Evolutionary conservation across 1,140 invertebrate species (phyloP), one percentile per base, ranked within the genome.

Genomic region (Drosophila kepulauana): DNA sequence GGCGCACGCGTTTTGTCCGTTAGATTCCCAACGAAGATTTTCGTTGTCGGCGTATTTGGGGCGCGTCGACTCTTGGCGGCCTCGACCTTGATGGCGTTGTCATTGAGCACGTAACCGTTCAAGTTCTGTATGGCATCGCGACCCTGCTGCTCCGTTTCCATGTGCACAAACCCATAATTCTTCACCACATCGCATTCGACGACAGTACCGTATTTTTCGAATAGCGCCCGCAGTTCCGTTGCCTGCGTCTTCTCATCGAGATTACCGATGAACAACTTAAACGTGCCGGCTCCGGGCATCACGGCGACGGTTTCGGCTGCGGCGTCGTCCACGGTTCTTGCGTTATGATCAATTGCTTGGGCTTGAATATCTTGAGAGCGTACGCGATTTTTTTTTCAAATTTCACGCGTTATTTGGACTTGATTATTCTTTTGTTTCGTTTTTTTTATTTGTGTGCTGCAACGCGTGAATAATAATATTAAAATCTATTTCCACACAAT

Each of bases 101-200:
- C 97, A 93, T 97, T 96, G 87, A 99, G 95, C 81, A 96, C 93
- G 85, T 96, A 95, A 78, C 97, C 97, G 94, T 99, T 98, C 87
- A 99, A 94, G 92, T 97, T 97, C 93, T 97, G 96, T 92, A 98
- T 98, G 49, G 98, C 97, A 92, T 96, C 96, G 94, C 97, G 96
- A 51, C 98, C 98, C 91, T 97, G 96, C 89, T 97, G 95, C 93
- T 98, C 97, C 93, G 96, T 97, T 94, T 98, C 97, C 97, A 98
- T 99, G 94, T 99, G 98, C 92, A 99, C 97, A 95, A 99, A 99
- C 85, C 97, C 98, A 96, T 98, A 99, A 94, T 98, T 98, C 94
- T 98, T 98, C 71, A 99, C 96, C 90, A 99, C 97, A 94, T 98
- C 98, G 93, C 98, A 99, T 94, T 99, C 98, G 74, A 98, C 96